Base-by-base conservation (phyloP, 2,888 invertebrate species). In the Orchestes rusci region DNA sequence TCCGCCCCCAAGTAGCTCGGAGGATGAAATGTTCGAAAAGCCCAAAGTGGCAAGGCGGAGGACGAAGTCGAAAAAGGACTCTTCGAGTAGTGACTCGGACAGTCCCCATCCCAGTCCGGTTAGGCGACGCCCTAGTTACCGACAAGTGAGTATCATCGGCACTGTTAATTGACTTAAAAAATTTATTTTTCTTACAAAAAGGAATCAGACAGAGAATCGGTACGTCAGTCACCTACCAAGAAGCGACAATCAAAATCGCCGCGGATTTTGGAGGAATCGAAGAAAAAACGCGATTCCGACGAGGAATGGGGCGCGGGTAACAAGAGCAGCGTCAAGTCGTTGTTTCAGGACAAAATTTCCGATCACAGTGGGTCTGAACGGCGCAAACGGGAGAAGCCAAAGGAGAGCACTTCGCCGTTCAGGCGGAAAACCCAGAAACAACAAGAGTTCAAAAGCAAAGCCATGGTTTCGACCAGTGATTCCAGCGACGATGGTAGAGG, bases 1-100 rank as follows among this genome's bases (percentile, higher is more conserved):
- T 3, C 58, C 64, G 2, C 56, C 59, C 3, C 58, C 60, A 3
- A 64, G 63, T 44, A 68, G 67, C 45, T 67, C 67, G 3, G 69
- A 69, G 19, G 68, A 70, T 20, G 69, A 70, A 31, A 55, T 53
- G 16, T 59, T 59, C 41, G 62, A 61, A 45, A 65, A 64, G 45
- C 60, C 60, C 1, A 44, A 55, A 28, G 56, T n/a, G n/a, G n/a
- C n/a, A n/a, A 58, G n/a, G 50, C 51, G 61, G 13, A 45, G 63
- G 13, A 61, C 64, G 1, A 55, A 61, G 33, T 53, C 57, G 2
- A 59, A 58, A 35, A 39, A 39, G 8, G 53, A 56, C 17, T 51
- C 57, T 30, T 56, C 59, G 3, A 60, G 57, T 31, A 59, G 57
- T 34, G 42, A 46, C 35, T 46, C 46, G 59, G 59, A 60, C 13